phyloP scores from a whole-genome alignment of 1,140 invertebrate genomes.

The Matsumurasca onukii region DNA sequence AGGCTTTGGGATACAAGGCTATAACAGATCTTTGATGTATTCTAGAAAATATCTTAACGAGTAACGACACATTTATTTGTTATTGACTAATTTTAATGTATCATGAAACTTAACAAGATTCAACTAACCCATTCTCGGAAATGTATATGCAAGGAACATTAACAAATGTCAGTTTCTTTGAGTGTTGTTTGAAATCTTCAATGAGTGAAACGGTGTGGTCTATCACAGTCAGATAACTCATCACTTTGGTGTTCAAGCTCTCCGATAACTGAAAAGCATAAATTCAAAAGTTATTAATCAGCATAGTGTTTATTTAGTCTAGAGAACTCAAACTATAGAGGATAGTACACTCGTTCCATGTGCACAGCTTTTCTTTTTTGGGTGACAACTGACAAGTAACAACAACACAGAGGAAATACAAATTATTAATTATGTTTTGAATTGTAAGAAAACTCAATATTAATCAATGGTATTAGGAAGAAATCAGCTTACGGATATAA shows the following conservation, averaged over 20 bases:
- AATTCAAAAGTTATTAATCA: no score
- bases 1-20: background rate
- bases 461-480: no score
- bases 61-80: background rate
- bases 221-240: background rate
- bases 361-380: no score
- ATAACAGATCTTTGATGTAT: background rate
- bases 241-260: background rate
- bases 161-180: background rate
- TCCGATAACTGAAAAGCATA: background rate
- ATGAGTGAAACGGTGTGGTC: background rate
- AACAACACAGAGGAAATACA: no score
- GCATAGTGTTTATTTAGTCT: no score
- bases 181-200: constrained; percentile 13
- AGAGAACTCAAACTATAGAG: no score
- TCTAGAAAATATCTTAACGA: background rate
- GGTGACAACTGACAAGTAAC: no score
- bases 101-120: background rate
- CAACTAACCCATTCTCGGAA: constrained; percentile 14
- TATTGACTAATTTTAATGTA: background rate
- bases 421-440: no score
- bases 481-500: no score
- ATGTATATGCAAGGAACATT: constrained; percentile 12
- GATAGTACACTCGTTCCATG: no score
- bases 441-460: no score